These are phyloP conservation scores for Trididemnum clinides DNA, from an alignment of 23 tunicate species.

Conservation along the genomic window DNA sequence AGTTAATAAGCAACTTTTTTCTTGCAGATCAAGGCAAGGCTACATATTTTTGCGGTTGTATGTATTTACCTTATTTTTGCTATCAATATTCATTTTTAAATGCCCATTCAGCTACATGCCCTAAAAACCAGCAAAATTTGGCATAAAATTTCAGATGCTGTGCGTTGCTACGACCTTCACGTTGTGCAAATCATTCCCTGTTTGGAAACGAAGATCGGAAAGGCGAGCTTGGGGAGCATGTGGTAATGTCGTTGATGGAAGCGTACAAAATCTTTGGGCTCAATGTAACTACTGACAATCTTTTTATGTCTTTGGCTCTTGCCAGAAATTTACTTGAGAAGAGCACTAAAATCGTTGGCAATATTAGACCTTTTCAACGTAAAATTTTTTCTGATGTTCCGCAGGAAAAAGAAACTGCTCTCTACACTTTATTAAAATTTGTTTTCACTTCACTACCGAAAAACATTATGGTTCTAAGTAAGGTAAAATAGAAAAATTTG, in stretches of 20 bases:
- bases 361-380: background rate
- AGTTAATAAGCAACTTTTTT: too few species aligned
- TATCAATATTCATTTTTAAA: background rate
- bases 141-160: background rate
- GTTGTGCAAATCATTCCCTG: background rate
- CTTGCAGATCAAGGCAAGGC: too few species aligned
- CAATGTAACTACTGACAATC: background rate
- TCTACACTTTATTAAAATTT: background rate
- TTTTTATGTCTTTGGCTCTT: background rate
- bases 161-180: too few species aligned
- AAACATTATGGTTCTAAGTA: background rate
- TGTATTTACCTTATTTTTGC: background rate
- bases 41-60: slow-evolving; percentile 6
- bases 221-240: background rate
- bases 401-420: background rate
- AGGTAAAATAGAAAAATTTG: too few species aligned
- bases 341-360: background rate
- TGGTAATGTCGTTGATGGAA: background rate
- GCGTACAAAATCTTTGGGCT: background rate
- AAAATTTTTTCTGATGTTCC: background rate
- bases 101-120: background rate
- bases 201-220: background rate
- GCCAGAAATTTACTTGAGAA: background rate
- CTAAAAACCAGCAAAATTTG: background rate
- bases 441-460: background rate